Evolutionary conservation across 2,888 invertebrate species (phyloP), one percentile per base, ranked within the genome.

Genomic region (Stenodema calcarata): DNA sequence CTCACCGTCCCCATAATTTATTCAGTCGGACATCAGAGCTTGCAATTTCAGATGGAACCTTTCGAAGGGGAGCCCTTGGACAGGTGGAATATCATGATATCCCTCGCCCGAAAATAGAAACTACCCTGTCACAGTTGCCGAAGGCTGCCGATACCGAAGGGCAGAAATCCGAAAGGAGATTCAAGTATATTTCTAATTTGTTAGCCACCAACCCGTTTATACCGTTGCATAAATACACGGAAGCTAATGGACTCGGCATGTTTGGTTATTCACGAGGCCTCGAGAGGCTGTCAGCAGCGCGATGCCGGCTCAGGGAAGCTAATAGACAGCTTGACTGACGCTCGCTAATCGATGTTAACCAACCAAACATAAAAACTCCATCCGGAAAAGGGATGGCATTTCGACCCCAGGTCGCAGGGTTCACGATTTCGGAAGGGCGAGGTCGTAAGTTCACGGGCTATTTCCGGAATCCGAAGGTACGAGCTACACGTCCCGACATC

Each of bases 321-420:
- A 82, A 82, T 82, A 82, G 82, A 82, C 82, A 82, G 82, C 6
- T 23, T 35, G 82, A 82, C 69, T 82, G 82, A 82, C 82, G 41
- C 41, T 18, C 62, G 78, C 62, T 80, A 80, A 80, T 80, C 80
- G 80, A 54, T 42, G 78, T 42, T 44, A 78, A 54, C 82, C 41
- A 42, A 78, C 44, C n/a, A 44, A 41, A 82, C 82, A 82, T 62
- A 82, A 82, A 82, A 82, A 82, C 62, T 41, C 82, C 82, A 82
- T 82, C 42, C 44, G 70, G 69, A 27, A 62, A 70, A 62, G 35
- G 69, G n/a, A 9, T 16, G 69, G 27, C 82, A n/a, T 62, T 69
- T 70, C 27, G 70, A 69, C 82, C 82, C 41, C 23, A n/a, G 50
- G 79, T 44, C 42, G 70, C 18, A 16, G 18, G 18, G 35, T 35